These are phyloP conservation scores for Styela clava DNA, from an alignment of 23 tunicate genomes.

Conservation along the genomic window DNA sequence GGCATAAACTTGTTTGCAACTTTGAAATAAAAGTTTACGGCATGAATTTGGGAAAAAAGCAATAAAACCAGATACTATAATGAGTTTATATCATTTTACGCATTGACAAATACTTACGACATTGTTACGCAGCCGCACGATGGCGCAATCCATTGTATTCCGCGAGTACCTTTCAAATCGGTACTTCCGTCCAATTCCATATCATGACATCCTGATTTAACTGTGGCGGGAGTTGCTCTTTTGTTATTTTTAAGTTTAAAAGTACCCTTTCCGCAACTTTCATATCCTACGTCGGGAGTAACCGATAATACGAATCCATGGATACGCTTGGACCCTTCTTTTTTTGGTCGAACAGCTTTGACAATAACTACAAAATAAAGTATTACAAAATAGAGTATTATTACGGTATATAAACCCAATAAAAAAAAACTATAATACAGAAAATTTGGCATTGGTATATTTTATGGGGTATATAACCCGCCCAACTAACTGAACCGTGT, in stretches of 20 bases:
- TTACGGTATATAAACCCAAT: not conserved
- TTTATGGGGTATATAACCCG: no score
- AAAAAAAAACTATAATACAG: no score
- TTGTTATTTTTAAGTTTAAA: not conserved
- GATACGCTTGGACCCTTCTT: not conserved
- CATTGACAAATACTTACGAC: not conserved
- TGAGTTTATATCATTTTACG: no score
- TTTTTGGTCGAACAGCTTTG: not conserved
- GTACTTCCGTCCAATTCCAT: conserved; percentile 4
- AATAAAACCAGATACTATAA: no score
- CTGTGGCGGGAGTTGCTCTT: not conserved
- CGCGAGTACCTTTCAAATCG: not conserved
- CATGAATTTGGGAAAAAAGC: no score
- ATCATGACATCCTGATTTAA: not conserved
- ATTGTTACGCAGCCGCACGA: conserved; percentile 22
- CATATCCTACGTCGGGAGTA: not conserved
- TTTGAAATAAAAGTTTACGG: no score
- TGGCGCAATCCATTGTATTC: conserved; percentile 15
- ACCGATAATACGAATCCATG: not conserved
- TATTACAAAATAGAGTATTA: not conserved
- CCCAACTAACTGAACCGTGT: no score
- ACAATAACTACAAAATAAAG: conserved; percentile 6
- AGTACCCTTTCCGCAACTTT: not conserved
- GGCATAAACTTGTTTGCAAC: no score
- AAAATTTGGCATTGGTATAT: no score